Percentiles rank a stretch among this genome's conserved stretches.
These are phyloP conservation scores for Drosophila anceps DNA, from an alignment of 2,888 invertebrate species.

Conservation along the genomic window DNA sequence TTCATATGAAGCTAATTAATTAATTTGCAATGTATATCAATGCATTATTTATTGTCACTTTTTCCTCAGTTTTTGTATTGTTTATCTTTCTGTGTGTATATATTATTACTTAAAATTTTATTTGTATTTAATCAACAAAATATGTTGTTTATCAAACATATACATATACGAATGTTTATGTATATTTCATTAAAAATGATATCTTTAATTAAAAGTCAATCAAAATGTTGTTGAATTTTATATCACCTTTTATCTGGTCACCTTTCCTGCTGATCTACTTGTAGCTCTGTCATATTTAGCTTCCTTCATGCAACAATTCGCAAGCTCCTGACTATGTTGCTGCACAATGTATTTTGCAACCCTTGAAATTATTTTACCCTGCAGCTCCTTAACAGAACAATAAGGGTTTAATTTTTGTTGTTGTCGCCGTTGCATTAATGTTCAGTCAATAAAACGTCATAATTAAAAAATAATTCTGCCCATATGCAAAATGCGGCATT, in stretches of 20 bases:
- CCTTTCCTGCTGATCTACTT: not conserved
- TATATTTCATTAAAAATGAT: not conserved
- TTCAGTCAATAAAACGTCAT: constrained; percentile 79
- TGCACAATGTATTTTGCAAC: constrained; percentile 23
- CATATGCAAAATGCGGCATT: constrained; percentile 42
- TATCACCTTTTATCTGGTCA: not conserved
- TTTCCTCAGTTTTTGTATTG: not conserved
- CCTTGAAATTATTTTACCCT: constrained; percentile 21
- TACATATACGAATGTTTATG: not conserved
- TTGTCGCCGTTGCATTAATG: constrained; percentile 62
- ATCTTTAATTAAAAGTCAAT: not conserved
- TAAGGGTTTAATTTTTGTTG: constrained; percentile 38
- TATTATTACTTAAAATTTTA: not conserved
- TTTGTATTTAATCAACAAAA: not conserved
- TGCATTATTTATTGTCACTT: not conserved
- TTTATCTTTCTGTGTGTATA: not conserved
- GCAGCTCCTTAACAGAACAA: constrained; percentile 19
- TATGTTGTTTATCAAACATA: not conserved
- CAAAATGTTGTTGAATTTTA: not conserved
- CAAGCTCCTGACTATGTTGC: constrained; percentile 4
- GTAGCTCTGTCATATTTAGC: not conserved
- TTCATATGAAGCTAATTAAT: not conserved
- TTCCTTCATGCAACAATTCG: not conserved
- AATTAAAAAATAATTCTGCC: constrained; percentile 74
- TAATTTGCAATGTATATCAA: not conserved